Evolutionary conservation across 37 sponge, comb jelly and placozoan species (phyloP).

Genomic region (Beroe ovata): DNA sequence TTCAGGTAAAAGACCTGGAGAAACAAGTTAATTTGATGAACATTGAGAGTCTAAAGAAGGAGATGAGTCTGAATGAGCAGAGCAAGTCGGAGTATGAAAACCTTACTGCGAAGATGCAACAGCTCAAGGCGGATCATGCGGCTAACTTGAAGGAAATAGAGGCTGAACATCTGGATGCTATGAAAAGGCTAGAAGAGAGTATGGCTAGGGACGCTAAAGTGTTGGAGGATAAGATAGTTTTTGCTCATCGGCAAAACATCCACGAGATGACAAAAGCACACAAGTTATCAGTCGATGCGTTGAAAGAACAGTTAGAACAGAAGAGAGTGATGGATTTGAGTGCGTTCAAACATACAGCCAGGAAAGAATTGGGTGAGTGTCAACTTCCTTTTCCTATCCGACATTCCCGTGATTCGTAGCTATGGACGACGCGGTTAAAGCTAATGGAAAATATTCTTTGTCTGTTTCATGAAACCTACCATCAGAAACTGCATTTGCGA

Average conservation of each 20-base stretch:
- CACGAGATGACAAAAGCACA: constrained; percentile 70
- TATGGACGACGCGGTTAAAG: not conserved
- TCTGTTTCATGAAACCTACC: no score
- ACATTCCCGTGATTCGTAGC: not conserved
- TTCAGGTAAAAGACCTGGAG: constrained; percentile 49
- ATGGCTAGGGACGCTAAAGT: constrained; percentile 12
- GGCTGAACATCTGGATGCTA: constrained; percentile 27
- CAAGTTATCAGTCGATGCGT: constrained; percentile 70
- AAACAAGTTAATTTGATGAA: constrained; percentile 19
- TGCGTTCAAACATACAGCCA: not conserved
- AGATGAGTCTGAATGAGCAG: constrained; percentile 54
- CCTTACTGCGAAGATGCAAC: not conserved
- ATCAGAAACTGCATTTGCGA: no score
- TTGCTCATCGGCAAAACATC: constrained; percentile 63
- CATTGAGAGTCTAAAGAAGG: constrained; percentile 52
- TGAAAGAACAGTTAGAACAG: constrained; percentile 71
- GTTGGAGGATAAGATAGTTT: constrained; percentile 56
- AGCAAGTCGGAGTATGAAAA: constrained; percentile 30
- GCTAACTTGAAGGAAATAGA: not conserved
- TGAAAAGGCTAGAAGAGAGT: constrained; percentile 9
- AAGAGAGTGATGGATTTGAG: constrained; percentile 53
- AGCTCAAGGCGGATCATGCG: constrained; percentile 31
- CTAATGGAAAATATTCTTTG: no score
- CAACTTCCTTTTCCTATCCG: not conserved
- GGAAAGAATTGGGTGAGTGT: constrained; percentile 37